Evolutionary conservation across 2,113 vertebrate genomes (phyloP), one percentile per base, ranked within the genome.

Genomic region (Oreocharis arfaki): DNA sequence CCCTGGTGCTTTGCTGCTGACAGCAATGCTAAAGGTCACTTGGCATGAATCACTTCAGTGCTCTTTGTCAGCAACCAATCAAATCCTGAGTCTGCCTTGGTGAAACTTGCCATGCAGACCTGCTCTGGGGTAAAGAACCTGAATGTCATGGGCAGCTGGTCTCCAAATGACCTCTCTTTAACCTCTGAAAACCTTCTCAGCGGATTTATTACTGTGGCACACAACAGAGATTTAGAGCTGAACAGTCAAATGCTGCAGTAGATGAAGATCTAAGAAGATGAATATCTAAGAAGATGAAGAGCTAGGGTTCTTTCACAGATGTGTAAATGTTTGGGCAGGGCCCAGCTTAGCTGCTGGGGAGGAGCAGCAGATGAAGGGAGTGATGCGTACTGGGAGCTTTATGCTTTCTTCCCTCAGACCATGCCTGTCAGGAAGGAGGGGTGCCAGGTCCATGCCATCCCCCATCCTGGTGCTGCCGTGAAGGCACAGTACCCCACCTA

Each of bases 361-460:
- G 22, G 7, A 79, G 22, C 10, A 44, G 22, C 15, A 47, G n/a
- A 35, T 57, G 44, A 70, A 61, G 39, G 17, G 52, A 81, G 2
- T 1, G 2, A 8, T 14, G 4, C 1, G 0, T 19, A 9, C 35
- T 30, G 30, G 17, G 7, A 70, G 16, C 5, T 65, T 75, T 32
- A 14, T 37, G 7, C 12, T 52, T 11, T 44, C 13, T 57, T 57
- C 7, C 18, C 9, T 71, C 24, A 24, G 2, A 8, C 10, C 4
- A 2, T 16, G 6, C 6, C 24, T 53, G 19, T 24, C 19, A 53
- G 15, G 23, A 61, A 11, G 37, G 12, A 79, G 3, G 20, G 5
- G 3, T 50, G n/a, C 2, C 5, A 52, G 6, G 10, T 49, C 53
- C 11, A 4, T 46, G 44, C 5, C 55, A 30, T 28, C 5, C 7